phyloP scores from a whole-genome alignment of 2,113 vertebrate species.

The Climacteris rufus region DNA sequence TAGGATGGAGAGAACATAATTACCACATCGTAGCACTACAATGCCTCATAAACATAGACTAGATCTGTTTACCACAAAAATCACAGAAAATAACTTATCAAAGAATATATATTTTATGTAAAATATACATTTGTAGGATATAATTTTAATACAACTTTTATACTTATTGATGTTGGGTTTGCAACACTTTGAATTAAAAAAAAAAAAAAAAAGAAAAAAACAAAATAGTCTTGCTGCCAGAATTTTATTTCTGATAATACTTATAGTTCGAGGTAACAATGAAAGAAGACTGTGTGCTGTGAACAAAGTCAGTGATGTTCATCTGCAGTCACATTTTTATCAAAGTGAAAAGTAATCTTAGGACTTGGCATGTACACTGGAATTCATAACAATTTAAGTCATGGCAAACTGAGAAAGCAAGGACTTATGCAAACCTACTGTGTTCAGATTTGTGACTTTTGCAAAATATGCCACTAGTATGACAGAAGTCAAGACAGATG shows the following conservation, averaged over 20 bases:
- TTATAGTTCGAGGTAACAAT: constrained; percentile 76
- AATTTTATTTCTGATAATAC: constrained; percentile 72
- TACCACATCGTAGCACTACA: constrained; percentile 79
- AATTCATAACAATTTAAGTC: constrained; percentile 60
- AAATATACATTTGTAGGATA: constrained; percentile 80
- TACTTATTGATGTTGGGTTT: constrained; percentile 58
- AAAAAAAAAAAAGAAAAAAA: not conserved
- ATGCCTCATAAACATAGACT: constrained; percentile 77
- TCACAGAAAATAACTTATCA: constrained; percentile 70
- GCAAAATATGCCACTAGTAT: constrained; percentile 43
- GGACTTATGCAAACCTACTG: constrained; percentile 46
- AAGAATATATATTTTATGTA: constrained; percentile 80
- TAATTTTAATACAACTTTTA: constrained; percentile 71
- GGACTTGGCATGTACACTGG: constrained; percentile 51
- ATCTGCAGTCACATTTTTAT: constrained; percentile 49
- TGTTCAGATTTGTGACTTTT: constrained; percentile 35
- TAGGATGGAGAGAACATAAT: constrained; percentile 74
- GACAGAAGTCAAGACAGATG: constrained; percentile 58
- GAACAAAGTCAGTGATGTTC: constrained; percentile 49
- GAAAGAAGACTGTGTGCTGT: constrained; percentile 69
- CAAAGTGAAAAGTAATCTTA: constrained; percentile 57
- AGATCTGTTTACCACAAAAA: constrained; percentile 77
- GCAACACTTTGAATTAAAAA: constrained; percentile 51
- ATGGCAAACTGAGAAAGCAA: constrained; percentile 59
- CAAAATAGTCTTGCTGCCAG: constrained; percentile 73